Evolutionary conservation across 92 coral and sea anemone species (phyloP), one percentile per base, ranked within the genome.

Genomic region (Epizoanthus ramosus): DNA sequence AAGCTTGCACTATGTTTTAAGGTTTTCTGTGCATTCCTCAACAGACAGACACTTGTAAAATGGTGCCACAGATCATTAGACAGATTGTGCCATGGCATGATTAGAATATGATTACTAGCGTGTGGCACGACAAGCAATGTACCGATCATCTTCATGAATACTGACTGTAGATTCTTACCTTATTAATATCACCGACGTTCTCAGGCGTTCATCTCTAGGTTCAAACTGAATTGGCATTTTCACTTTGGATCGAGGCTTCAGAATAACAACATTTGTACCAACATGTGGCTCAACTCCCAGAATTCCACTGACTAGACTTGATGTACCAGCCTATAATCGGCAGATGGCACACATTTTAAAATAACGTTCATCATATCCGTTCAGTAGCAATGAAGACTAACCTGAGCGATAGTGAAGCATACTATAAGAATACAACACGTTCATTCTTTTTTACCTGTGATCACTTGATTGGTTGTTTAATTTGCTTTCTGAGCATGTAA

Each of bases 121-220:
- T 50, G 54, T 50, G 3, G 14, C 7, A 50, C 7, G 12, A 50
- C 54, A 50, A 50, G 14, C 15, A 50, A 50, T 50, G 54, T 10
- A 13, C 8, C 14, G 9, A 9, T 12, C 16, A 2, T 50, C 10
- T 50, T 50, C 54, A 50, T 12, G 9, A 50, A 50, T 13, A 50
- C 14, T 23, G 69, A 63, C 37, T 12, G 16, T 16, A 63, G 57
- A 1, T 3, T 21, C 35, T 63, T 73, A 92, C 96, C 96, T 85
- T 39, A 96, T 92, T 31, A 96, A 84, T 3, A 96, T 79, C 5
- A 96, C 87, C 61, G 98, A 96, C 8, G 98, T 90, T 72, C 88
- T 89, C 37, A 86, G 92, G 24, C 91, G 88, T 74, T 94, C 99
- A 59, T 96, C 95, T 47, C 85, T 83, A 5, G 99, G 99, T 71